These are phyloP conservation scores for Eulemur rubriventer DNA, from an alignment of 2,797 vertebrate species.

Conservation along the genomic window DNA sequence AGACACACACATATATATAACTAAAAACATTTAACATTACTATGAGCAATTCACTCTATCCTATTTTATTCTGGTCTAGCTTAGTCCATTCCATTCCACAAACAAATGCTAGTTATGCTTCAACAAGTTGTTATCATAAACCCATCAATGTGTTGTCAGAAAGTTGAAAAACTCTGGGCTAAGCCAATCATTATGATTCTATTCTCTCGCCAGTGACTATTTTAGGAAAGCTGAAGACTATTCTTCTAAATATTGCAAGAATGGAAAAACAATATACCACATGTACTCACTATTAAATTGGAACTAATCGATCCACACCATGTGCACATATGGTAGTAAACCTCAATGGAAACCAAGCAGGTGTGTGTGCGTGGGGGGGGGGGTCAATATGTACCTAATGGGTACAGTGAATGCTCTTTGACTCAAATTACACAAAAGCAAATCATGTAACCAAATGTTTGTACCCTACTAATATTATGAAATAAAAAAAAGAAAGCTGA, in stretches of 20 bases:
- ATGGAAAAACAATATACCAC: too few relatives aligned
- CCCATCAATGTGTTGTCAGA: not conserved
- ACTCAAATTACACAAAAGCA: too few relatives aligned
- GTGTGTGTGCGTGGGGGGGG: too few relatives aligned
- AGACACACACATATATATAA: not conserved
- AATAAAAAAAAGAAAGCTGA: not conserved
- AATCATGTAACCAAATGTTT: too few relatives aligned
- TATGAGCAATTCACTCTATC: not conserved
- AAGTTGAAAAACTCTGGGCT: not conserved
- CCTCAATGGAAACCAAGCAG: too few relatives aligned
- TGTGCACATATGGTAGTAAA: too few relatives aligned
- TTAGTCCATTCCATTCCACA: not conserved
- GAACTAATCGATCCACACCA: too few relatives aligned
- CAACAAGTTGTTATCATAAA: not conserved
- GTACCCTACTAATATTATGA: too few relatives aligned
- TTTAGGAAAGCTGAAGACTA: not conserved
- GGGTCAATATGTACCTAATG: too few relatives aligned
- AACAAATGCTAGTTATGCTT: not conserved
- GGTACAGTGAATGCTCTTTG: too few relatives aligned
- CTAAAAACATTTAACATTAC: not conserved
- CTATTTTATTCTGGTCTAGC: not conserved
- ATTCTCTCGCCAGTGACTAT: not conserved
- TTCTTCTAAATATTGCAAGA: too few relatives aligned
- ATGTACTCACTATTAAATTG: too few relatives aligned
- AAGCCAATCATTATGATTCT: not conserved